Evolutionary conservation across 2,888 invertebrate species (phyloP), one percentile per base, ranked within the genome.

Genomic region (Euphydryas editha): DNA sequence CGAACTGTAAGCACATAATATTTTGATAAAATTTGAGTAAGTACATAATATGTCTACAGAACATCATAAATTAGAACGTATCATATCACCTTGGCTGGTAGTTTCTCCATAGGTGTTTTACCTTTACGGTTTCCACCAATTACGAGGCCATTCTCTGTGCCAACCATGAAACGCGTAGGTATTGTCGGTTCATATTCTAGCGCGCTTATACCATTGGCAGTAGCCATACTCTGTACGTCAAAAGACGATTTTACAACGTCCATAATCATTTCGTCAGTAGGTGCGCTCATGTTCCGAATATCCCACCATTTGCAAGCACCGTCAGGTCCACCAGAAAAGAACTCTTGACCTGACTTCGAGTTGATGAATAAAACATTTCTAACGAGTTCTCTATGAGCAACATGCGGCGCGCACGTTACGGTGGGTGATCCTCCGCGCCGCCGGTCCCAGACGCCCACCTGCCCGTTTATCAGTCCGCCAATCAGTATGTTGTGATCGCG

Each of bases 281-380:
- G 95, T 74, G 94, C 94, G n/a, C 85, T 85, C 71, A 96, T 82
- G 76, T 95, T 94, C 39, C 96, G 91, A 13, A 93, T 92, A 83
- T 96, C 96, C 96, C 96, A 96, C 96, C 96, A 96, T 82, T 95
- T 94, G 59, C 96, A 95, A 85, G 95, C 96, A 0, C 99, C 99
- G 84, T 99, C 99, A 1, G 97, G 96, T 0, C 98, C 96, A 0
- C 96, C 94, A 0, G 98, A 98, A 88, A 98, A 98, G 82, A 98
- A 98, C 83, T 99, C 99, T 0, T 96, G 95, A 0, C 98, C 98
- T 0, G 97, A 96, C 89, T 99, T 99, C 0, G 98, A 97, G 82
- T 97, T 96, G 65, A 98, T 96, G 96, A 98, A 99, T 0, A 97
- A 86, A 6, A 97, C 95, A 72, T 95, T 95, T 72, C 96, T 95